phyloP scores from a whole-genome alignment of 1,140 invertebrate genomes.

The Pseudoatta argentina region DNA sequence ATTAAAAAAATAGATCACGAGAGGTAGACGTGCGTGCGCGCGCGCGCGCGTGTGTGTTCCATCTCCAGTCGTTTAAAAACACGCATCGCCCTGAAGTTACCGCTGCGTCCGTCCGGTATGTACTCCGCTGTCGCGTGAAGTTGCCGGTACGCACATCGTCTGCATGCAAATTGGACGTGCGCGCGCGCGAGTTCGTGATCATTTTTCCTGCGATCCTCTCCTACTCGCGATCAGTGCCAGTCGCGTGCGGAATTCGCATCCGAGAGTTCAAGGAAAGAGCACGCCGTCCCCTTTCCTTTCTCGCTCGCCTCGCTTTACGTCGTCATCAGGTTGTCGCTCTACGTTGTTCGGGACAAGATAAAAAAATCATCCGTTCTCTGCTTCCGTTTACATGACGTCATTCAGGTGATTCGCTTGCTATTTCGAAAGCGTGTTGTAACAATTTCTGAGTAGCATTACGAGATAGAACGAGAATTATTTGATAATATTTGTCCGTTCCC shows the following conservation, averaged over 20 bases:
- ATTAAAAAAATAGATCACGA: not conserved
- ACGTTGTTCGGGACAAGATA: not conserved
- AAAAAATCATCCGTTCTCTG: not conserved
- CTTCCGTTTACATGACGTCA: not conserved
- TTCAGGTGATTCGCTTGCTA: conserved; percentile 1
- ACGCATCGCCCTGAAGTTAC: conserved; percentile 3
- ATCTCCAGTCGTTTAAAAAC: not conserved
- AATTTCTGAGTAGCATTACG: not conserved
- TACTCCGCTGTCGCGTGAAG: not conserved
- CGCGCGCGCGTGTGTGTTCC: not conserved
- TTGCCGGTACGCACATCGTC: conserved; percentile 4
- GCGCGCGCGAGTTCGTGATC: conserved; percentile 8
- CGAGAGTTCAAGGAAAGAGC: conserved; percentile 7
- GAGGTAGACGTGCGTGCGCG: not conserved
- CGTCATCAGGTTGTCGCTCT: not conserved
- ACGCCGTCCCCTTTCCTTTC: conserved; percentile 19
- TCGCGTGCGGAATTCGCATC: conserved; percentile 10
- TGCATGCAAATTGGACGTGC: conserved; percentile 28
- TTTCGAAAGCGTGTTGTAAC: not conserved
- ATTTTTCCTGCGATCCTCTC: not conserved
- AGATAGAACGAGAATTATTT: not conserved
- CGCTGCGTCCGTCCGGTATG: conserved; percentile 52
- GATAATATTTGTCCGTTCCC: not conserved
- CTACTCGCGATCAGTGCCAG: not conserved
- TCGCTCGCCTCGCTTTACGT: not conserved